phyloP scores from a whole-genome alignment of 2,113 vertebrate species.

The Ardeotis arabs region DNA sequence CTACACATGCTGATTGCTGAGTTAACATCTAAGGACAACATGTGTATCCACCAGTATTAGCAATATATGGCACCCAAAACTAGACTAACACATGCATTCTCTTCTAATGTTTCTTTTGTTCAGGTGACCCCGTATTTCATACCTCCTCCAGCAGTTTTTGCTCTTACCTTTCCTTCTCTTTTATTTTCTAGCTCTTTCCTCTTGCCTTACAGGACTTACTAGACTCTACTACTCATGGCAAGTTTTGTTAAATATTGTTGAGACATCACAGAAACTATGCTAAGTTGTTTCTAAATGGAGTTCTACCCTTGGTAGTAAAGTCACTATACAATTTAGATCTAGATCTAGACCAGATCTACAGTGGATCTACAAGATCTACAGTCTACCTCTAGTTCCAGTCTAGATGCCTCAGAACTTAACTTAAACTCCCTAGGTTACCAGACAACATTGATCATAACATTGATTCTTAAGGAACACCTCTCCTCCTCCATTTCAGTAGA shows the following conservation, averaged over 20 bases:
- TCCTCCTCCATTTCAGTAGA: background rate
- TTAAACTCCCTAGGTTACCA: background rate
- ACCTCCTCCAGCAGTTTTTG: background rate
- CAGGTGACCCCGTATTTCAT: background rate
- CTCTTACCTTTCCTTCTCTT: background rate
- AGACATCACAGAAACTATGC: background rate
- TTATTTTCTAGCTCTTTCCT: background rate
- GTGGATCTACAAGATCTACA: background rate
- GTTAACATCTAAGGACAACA: background rate
- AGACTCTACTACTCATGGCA: background rate
- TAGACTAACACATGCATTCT: background rate
- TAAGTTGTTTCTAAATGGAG: background rate
- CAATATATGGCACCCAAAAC: background rate
- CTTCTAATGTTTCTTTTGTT: background rate
- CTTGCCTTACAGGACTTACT: background rate
- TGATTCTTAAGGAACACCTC: background rate
- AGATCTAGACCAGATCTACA: background rate
- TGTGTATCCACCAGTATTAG: background rate
- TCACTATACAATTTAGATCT: background rate
- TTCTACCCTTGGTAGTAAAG: background rate
- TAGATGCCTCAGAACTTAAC: background rate
- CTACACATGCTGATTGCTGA: background rate
- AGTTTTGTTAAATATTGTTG: background rate
- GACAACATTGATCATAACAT: background rate
- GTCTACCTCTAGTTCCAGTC: background rate